Conservation (phyloP, 2,888 invertebrate species). For the Cephus pygmeus region DNA sequence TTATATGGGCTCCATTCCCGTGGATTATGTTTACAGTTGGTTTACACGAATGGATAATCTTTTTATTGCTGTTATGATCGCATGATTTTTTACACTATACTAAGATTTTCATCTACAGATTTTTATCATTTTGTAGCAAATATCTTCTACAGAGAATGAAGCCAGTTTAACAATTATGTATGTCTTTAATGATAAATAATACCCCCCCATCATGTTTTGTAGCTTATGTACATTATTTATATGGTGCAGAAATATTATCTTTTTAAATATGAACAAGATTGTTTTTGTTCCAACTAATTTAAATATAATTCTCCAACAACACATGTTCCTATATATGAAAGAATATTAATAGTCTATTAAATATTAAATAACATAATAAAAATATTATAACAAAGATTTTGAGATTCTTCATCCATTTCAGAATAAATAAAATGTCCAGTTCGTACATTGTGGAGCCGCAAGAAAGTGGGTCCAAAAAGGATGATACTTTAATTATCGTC, state of each 20-base stretch:
- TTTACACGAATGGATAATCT: not conserved
- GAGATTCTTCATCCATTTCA: not conserved
- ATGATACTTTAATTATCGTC: slow-evolving; percentile 83
- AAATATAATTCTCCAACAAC: not conserved
- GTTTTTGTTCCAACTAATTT: not conserved
- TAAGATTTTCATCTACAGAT: not conserved
- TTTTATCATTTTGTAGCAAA: not conserved
- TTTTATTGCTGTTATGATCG: not conserved
- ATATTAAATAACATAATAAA: not conserved
- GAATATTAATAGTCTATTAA: not conserved
- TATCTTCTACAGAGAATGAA: not conserved
- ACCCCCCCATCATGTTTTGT: not conserved
- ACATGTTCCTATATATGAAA: not conserved
- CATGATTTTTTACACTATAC: not conserved
- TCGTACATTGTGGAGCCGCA: slow-evolving; percentile 58
- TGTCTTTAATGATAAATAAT: not conserved
- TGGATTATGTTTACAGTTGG: not conserved
- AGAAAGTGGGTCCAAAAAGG: slow-evolving; percentile 60
- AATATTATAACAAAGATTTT: not conserved
- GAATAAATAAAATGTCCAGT: slow-evolving; percentile 55
- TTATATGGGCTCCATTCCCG: not conserved
- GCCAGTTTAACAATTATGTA: not conserved
- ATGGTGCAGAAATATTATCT: not conserved
- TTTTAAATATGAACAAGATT: not conserved
- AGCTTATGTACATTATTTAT: not conserved